Evolutionary conservation across 2,888 invertebrate genomes (phyloP), one percentile per base, ranked within the genome.

Genomic region (Tinea pellionella): DNA sequence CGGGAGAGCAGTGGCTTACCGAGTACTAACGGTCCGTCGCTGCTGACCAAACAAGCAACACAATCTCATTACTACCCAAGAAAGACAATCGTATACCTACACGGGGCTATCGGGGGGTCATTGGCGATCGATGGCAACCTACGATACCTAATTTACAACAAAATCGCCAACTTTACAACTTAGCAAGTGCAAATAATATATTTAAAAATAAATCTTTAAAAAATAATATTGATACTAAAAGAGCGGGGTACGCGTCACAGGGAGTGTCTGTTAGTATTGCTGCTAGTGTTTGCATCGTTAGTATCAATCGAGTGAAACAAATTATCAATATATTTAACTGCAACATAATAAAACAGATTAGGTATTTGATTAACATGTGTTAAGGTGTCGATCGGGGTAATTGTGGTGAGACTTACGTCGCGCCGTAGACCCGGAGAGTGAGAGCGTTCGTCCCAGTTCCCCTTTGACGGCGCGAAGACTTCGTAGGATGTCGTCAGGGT

Each of bases 401-500:
- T 37, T 47, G 47, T 8, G n/a, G 16, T 47, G 8, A 47, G 8
- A 92, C 93, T 92, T 89, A 93, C 93, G 92, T 88, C 93, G 89
- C 68, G 92, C 92, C 68, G 89, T 88, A 64, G 90, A 90, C 59
- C 91, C 92, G 64, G 93, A 91, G 66, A 95, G 89, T 71, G 95
- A 95, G 90, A 94, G 93, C 60, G 94, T 94, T 62, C 95, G 90
- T 60, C 93, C 94, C 53, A 95, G 88, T 74, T 95, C 94, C 59
- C 94, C 94, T 73, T 93, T 93, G 64, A 94, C 94, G 61, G 93
- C 92, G 72, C 94, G 95, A 66, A 95, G 80, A 29, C 92, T 93
- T 68, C 93, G 93, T 64, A 95, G 79, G 68, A 95, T 94, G 80
- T 95, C 95, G 75, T 95, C 95, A 0, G 94, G 94, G 80, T 95